Evolutionary conservation across 1,140 invertebrate species (phyloP), one percentile per base, ranked within the genome.

Genomic region (Apis florea): DNA sequence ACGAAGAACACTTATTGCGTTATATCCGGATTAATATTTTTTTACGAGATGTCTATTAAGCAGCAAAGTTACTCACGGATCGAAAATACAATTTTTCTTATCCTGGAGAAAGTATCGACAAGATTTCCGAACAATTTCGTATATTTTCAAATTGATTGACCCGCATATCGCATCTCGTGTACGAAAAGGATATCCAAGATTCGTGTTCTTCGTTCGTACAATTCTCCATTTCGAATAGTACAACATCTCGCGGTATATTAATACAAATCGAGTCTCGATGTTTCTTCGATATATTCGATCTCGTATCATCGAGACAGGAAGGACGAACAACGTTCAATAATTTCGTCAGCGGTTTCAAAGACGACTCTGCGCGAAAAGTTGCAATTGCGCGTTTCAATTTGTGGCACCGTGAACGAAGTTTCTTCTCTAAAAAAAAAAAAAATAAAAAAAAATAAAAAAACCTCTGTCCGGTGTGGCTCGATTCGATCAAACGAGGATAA

Each of bases 341-440:
- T 40, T 67, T 59, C 40, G 47, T 67, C 17, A 83, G 82, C 70
- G 77, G 63, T 56, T 73, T 83, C 77, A 83, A 79, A 83, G 82
- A 83, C 82, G 82, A 79, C 77, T 79, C 77, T 79, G 77, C 67
- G 77, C 47, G 76, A 70, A 10, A 76, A 69, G n/a, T 75, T 68
- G 47, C 56, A 54, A 82, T 67, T 26, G 59, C 31, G 56, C 21
- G 59, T 19, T 59, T 79, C n/a, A 67, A 24, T 83, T 79, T 83
- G 80, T 83, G 85, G 80, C 85, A 83, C 73, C 59, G 26, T 21
- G 63, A 64, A 71, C 68, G 59, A 83, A 83, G 63, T 21, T 85
- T 53, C 53, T 31, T 21, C 53, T 21, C 10, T 21, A 66, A 75
- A 21, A n/a, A n/a, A n/a, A n/a, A n/a, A n/a, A n/a, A n/a, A n/a